Conservation (phyloP, 2,888 invertebrate species). For the Himalopsyche anomala region DNA sequence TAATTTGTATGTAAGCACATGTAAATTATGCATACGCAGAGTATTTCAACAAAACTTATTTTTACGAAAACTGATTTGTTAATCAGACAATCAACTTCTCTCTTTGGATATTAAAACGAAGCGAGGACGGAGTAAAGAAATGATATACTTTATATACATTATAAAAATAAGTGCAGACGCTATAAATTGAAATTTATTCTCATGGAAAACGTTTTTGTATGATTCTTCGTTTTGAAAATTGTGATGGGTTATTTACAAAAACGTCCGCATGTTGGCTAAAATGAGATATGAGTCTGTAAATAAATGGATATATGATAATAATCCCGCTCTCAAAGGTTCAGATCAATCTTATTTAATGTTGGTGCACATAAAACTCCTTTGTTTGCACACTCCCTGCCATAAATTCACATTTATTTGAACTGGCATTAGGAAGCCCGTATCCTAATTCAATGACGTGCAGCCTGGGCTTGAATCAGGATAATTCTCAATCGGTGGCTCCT, state of each 20-base stretch:
- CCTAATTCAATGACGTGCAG: slow-evolving; percentile 9
- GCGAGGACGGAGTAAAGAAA: background rate
- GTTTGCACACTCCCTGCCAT: slow-evolving; percentile 8
- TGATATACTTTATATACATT: background rate
- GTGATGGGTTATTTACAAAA: background rate
- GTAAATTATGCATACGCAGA: no score
- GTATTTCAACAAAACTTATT: no score
- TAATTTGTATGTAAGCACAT: no score
- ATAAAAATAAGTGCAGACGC: no score
- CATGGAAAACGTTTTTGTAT: background rate
- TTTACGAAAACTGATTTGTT: no score
- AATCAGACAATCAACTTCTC: no score
- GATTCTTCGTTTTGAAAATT: background rate
- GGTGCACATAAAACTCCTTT: slow-evolving; percentile 24
- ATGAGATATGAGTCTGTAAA: background rate
- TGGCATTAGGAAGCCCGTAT: slow-evolving; percentile 26
- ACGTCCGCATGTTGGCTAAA: background rate
- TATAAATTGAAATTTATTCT: background rate
- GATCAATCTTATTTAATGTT: slow-evolving; percentile 26
- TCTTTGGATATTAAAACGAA: no score
- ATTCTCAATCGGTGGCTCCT: background rate
- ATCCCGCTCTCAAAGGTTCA: background rate
- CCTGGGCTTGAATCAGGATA: background rate
- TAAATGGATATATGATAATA: background rate
- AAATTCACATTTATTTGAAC: slow-evolving; percentile 26